Base-by-base conservation (phyloP, 2,113 vertebrate genomes). In the Onychostruthus taczanowskii region DNA sequence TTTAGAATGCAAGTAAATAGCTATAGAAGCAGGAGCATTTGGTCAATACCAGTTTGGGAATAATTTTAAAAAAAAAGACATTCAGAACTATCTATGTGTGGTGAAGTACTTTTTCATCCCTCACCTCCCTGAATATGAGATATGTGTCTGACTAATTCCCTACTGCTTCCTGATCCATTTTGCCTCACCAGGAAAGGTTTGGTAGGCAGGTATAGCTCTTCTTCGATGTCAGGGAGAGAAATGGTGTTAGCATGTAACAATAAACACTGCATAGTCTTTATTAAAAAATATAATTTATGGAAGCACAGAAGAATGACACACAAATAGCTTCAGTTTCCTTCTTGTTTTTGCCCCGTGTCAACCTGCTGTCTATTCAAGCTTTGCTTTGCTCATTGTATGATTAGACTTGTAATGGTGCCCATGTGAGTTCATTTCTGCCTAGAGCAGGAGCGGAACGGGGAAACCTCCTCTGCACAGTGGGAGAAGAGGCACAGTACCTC, bases 331-430 rank as follows among this genome's bases (percentile, higher is more conserved):
- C 7, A 0, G 3, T 17, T 41, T 44, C 4, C 9, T 58, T 35
- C 8, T 27, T 47, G 26, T 4, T 18, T 23, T 19, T 8, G 15
- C 15, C 4, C 2, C 6, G 8, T 1, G 0, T 20, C 23, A 66
- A 3, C 6, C 16, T 56, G 43, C 30, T n/a, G 7, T 55, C 13
- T 69, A 11, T 39, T 47, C 10, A 33, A 27, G 9, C 11, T 62
- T 83, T 76, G 13, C 52, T 89, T 80, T 80, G 49, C 12, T 68
- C 33, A 56, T 49, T 11, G 2, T 11, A 7, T 62, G 9, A 33
- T 80, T 86, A 52, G 56, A 64, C 2, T 6, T 35, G 7, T 30
- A 72, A 31, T 13, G 12, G 3, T 39, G 12, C 5, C 13, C 44
- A 52, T 6, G 6, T 1, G 7, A 75, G 17, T 11, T n/a, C 28